These are phyloP conservation scores for Ridgeia piscesae DNA, from an alignment of 1,140 invertebrate species.

Conservation along the genomic window DNA sequence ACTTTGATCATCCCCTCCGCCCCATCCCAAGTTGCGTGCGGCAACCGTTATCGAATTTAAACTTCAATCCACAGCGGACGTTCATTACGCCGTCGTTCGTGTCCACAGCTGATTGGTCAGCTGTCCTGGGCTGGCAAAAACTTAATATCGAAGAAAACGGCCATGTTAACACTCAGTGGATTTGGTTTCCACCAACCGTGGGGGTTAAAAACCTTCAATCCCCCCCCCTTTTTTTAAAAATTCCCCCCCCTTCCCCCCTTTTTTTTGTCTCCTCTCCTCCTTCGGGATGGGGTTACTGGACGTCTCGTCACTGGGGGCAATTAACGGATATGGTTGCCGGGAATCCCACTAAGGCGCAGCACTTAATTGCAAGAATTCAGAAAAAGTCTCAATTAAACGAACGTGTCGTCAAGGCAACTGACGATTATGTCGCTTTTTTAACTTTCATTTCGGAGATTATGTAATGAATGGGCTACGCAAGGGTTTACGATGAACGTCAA, in stretches of 20 bases:
- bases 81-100: not conserved
- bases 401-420: not conserved
- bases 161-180: not conserved
- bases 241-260: not conserved
- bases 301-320: not conserved
- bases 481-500: not conserved
- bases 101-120: not conserved
- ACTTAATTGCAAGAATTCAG: not conserved
- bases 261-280: not conserved
- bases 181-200: not conserved
- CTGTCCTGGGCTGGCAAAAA: not conserved
- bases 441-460: not conserved
- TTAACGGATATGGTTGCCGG: not conserved
- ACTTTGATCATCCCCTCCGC: not conserved
- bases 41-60: not conserved
- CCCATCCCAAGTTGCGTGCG: not conserved
- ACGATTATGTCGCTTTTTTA: not conserved
- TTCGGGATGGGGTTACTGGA: not conserved
- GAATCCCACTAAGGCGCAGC: not conserved
- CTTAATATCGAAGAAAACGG: not conserved
- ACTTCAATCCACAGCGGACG: not conserved
- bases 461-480: not conserved
- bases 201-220: not conserved
- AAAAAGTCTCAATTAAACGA: not conserved
- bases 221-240: not conserved